Base-by-base conservation (phyloP, 2,888 invertebrate species). In the Euphydryas editha region DNA sequence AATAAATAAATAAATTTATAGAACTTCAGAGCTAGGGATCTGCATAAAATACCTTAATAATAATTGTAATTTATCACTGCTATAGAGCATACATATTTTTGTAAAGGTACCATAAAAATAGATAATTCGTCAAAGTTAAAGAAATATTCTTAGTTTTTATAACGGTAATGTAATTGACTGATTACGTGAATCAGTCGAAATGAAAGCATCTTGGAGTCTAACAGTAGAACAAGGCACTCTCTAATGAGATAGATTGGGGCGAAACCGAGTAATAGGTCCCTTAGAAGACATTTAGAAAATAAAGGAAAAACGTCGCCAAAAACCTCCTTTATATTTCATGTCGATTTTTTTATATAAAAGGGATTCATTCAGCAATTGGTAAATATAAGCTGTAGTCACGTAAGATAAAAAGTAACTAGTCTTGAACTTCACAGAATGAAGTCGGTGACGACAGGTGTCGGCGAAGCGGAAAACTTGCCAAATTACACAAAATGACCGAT, bases 361-460 rank as follows among this genome's bases (percentile, higher is more conserved):
- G 60, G 58, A 62, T 49, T 51, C 21, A 62, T 49, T 51, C 21
- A 18, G 60, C 54, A 62, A 68, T 68, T 56, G 63, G 58, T 58
- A 56, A 65, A 68, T 62, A 59, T 64, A 64, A 67, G 67, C 56
- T 64, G 60, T n/a, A 71, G 66, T 68, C 69, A 73, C 69, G 68
- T 72, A 71, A 72, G 51, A 51, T 51, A 66, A 69, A 8, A 68
- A 63, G 70, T 65, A 69, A 71, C 75, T 65, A 67, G 72, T 76
- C 72, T 77, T 78, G 80, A 81, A 81, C 81, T 81, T 78, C 74
- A 71, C 73, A 80, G 78, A 81, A 80, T 73, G 78, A 79, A 79
- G 77, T 75, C 79, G 70, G 76, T 76, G 81, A 81, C 81, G 86
- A 85, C 89, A 90, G 90, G 89, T 90, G 90, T 80, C 81, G 73